Percentiles rank a stretch among this genome's conserved stretches.
Conservation (phyloP, 2,888 invertebrate genomes). For the Nephrotoma guestfalica region DNA sequence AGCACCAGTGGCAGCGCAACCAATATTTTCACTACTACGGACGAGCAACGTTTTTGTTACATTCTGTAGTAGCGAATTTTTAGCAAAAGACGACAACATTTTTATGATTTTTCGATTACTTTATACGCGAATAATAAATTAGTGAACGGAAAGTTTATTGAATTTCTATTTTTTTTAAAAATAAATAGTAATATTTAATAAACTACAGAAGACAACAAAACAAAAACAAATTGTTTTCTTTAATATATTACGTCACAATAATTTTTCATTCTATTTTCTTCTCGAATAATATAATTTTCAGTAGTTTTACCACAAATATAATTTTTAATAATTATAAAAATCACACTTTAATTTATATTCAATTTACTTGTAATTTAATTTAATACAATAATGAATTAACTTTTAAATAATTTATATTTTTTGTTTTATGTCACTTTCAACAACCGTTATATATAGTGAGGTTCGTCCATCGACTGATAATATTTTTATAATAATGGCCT, state of each 20-base stretch:
- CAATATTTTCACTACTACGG: not conserved
- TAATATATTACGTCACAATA: not conserved
- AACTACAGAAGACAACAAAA: not conserved
- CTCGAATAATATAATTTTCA: not conserved
- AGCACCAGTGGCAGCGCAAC: not conserved
- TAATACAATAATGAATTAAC: not conserved
- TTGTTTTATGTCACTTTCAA: not conserved
- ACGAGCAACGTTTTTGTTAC: not conserved
- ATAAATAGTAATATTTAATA: not conserved
- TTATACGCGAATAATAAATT: not conserved
- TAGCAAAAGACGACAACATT: not conserved
- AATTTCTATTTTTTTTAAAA: not conserved
- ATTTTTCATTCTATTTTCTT: not conserved
- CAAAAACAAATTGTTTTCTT: not conserved
- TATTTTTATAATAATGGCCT: not conserved
- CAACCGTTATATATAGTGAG: not conserved
- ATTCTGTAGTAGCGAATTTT: not conserved
- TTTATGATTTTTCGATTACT: not conserved
- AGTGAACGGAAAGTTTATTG: not conserved
- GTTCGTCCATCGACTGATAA: not conserved
- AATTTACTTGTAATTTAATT: not conserved
- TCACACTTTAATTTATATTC: not conserved
- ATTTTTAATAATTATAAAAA: not conserved
- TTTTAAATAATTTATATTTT: not conserved
- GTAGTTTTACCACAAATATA: not conserved